phyloP scores from a whole-genome alignment of 1,140 invertebrate species.

The Calycopis cecrops region DNA sequence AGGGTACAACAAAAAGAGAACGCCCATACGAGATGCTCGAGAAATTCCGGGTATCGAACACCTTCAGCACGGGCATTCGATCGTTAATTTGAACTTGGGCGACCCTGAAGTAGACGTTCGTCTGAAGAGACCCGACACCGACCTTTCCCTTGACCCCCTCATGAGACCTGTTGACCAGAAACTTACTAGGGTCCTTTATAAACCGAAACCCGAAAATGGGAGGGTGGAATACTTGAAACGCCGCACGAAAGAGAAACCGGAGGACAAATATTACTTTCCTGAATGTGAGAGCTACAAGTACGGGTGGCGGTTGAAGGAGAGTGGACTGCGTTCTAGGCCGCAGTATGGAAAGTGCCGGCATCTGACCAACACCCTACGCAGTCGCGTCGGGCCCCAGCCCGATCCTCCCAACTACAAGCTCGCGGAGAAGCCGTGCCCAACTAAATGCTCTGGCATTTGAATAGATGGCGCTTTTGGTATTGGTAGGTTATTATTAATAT shows the following conservation, averaged over 20 bases:
- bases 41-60: constrained; percentile 31
- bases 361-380: constrained; percentile 36
- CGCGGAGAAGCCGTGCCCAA: constrained; percentile 31
- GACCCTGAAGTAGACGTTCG: constrained; percentile 24
- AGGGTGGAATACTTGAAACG: constrained; percentile 37
- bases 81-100: constrained; percentile 35
- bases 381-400: constrained; percentile 47
- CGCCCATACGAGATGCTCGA: constrained; percentile 28
- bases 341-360: constrained; percentile 40
- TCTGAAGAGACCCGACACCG: neutral
- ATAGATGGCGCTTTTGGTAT: constrained; percentile 22
- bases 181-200: constrained; percentile 39
- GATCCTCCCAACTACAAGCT: constrained; percentile 49
- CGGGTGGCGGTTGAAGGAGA: constrained; percentile 51
- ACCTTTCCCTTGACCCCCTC: constrained; percentile 32
- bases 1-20: constrained; percentile 28
- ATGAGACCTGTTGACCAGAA: constrained; percentile 49
- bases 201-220: constrained; percentile 46
- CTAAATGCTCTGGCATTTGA: constrained; percentile 36
- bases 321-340: constrained; percentile 31
- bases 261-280: constrained; percentile 50
- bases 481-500: neutral
- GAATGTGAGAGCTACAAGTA: constrained; percentile 43
- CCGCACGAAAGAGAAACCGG: constrained; percentile 34
- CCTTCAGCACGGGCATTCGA: constrained; percentile 34